These are phyloP conservation scores for Brotogeris chrysoptera DNA, from an alignment of 2,797 vertebrate genomes.

Conservation along the genomic window DNA sequence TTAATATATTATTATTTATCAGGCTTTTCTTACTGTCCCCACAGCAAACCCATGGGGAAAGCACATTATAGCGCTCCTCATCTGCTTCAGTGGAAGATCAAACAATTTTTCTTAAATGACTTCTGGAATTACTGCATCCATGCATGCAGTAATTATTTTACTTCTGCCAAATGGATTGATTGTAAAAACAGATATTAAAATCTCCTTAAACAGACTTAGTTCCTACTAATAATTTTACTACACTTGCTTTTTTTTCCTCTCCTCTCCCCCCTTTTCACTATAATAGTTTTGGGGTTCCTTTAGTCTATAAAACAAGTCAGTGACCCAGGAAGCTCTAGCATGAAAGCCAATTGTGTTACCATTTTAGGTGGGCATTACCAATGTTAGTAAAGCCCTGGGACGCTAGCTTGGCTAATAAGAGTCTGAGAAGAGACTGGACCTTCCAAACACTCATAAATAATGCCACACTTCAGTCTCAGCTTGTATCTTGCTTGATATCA, in stretches of 20 bases:
- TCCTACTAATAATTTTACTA: not conserved
- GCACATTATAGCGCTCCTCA: not conserved
- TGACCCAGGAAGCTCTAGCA: not conserved
- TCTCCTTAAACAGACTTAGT: not conserved
- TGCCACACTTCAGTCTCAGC: not conserved
- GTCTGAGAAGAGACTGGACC: not conserved
- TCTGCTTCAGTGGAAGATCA: not conserved
- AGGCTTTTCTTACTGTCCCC: not conserved
- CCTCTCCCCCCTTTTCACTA: not conserved
- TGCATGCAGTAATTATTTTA: not conserved
- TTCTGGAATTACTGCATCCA: not conserved
- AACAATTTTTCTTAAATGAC: not conserved
- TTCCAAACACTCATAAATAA: not conserved
- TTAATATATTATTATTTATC: not conserved
- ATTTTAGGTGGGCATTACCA: not conserved
- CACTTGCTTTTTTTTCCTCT: not conserved
- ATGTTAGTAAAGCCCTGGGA: not conserved
- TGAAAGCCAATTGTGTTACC: not conserved
- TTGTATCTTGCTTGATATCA: not conserved
- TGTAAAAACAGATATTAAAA: not conserved
- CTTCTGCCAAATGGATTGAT: not conserved
- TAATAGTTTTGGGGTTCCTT: not conserved
- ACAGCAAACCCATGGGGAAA: not conserved
- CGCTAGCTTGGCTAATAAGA: not conserved
- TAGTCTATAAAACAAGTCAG: not conserved